Evolutionary conservation across 2,797 vertebrate genomes (phyloP).

Genomic region (Halcyon smyrnensis): DNA sequence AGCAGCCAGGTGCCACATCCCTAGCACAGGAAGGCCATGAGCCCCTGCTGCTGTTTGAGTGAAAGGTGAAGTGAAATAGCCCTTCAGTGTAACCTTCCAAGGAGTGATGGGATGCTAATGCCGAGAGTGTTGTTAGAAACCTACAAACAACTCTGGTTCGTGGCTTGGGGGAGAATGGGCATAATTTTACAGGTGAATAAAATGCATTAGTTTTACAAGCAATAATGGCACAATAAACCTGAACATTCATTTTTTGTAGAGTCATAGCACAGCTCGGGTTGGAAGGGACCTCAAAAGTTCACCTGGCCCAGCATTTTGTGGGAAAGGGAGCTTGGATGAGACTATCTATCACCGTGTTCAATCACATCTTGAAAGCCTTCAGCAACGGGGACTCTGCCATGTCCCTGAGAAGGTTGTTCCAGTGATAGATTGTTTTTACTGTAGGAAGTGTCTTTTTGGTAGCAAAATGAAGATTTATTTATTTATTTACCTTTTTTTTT

Average conservation of each 20-base stretch:
- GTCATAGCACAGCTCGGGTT: background rate
- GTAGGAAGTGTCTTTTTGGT: background rate
- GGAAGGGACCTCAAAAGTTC: background rate
- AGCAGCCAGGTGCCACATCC: rapidly evolving
- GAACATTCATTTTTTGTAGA: background rate
- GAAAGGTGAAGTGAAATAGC: background rate
- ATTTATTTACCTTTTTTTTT: background rate
- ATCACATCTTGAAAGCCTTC: background rate
- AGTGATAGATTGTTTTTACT: background rate
- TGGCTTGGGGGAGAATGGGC: background rate
- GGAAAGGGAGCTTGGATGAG: background rate
- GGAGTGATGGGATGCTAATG: background rate
- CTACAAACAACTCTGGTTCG: background rate
- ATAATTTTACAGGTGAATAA: conserved; percentile 33
- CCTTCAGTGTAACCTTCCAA: background rate
- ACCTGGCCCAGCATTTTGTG: background rate
- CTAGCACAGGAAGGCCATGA: rapidly evolving
- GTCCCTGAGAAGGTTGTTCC: background rate
- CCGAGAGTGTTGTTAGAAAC: background rate
- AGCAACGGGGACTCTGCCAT: rapidly evolving
- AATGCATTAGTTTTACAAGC: conserved; percentile 13
- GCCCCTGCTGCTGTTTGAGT: background rate
- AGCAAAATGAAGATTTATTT: background rate
- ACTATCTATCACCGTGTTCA: background rate
- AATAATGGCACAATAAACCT: background rate